These are phyloP conservation scores for Stenolophus ochropezus DNA, from an alignment of 2,888 invertebrate genomes.

Conservation along the genomic window DNA sequence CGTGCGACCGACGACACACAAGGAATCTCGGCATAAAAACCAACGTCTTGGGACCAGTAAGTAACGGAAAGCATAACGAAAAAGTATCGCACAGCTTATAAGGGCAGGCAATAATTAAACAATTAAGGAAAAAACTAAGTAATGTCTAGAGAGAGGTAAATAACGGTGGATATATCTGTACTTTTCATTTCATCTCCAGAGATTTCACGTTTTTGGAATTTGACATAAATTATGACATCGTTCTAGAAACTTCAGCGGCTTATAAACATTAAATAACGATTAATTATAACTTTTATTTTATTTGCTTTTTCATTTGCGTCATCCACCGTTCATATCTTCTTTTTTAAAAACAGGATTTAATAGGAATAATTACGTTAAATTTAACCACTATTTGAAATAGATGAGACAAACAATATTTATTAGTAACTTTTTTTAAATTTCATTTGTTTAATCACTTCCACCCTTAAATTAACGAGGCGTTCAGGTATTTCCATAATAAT, in stretches of 20 bases:
- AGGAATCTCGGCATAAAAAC: slow-evolving; percentile 3
- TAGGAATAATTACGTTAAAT: no score
- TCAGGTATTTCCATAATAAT: no score
- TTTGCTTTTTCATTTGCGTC: no score
- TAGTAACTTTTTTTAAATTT: no score
- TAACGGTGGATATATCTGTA: neutral
- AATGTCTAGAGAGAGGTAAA: slow-evolving; percentile 14
- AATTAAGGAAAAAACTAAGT: neutral
- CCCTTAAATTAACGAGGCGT: no score
- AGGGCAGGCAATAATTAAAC: neutral
- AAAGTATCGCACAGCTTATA: neutral
- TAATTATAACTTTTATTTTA: no score
- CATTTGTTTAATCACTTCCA: no score
- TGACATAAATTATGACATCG: neutral
- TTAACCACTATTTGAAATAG: no score
- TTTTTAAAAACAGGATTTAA: no score
- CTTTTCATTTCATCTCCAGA: neutral
- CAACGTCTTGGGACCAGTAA: slow-evolving; percentile 6
- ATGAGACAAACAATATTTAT: no score
- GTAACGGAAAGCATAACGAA: slow-evolving; percentile 9
- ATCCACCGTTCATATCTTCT: no score
- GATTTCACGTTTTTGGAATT: neutral
- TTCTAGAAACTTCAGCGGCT: neutral
- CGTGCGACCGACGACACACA: neutral
- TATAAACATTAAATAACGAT: no score